Evolutionary conservation across 2,888 invertebrate genomes (phyloP).

Genomic region (Prosapia bicincta): DNA sequence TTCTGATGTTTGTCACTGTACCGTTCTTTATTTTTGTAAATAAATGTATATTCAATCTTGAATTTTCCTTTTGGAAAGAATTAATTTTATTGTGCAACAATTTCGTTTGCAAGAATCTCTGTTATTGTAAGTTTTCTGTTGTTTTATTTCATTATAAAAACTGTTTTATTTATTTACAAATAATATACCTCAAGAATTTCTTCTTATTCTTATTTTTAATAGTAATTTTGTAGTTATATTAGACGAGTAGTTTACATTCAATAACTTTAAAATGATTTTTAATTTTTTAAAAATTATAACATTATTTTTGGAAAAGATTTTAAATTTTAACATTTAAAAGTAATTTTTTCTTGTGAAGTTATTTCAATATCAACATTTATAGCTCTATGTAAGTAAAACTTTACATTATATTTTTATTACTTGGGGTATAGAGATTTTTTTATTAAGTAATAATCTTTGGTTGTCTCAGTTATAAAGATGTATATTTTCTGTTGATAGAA

Average conservation of each 20-base stretch:
- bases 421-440: too few species aligned
- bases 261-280: too few species aligned
- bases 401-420: background rate
- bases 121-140: background rate
- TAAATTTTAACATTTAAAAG: too few species aligned
- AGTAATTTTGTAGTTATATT: too few species aligned
- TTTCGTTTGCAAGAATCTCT: background rate
- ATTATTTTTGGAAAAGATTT: too few species aligned
- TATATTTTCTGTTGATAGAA: too few species aligned
- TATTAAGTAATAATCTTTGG: too few species aligned
- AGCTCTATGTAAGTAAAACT: background rate
- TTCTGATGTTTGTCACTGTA: background rate
- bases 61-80: background rate
- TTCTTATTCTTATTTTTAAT: background rate
- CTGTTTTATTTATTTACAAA: background rate
- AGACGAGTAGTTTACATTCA: too few species aligned
- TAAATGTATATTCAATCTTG: background rate
- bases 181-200: background rate
- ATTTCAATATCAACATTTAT: background rate
- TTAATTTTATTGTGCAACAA: background rate
- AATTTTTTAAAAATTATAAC: too few species aligned
- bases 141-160: background rate
- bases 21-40: background rate
- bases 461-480: too few species aligned
- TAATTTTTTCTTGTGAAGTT: background rate